Evolutionary conservation across 1,140 invertebrate genomes (phyloP).

Genomic region (Tachypleus tridentatus): DNA sequence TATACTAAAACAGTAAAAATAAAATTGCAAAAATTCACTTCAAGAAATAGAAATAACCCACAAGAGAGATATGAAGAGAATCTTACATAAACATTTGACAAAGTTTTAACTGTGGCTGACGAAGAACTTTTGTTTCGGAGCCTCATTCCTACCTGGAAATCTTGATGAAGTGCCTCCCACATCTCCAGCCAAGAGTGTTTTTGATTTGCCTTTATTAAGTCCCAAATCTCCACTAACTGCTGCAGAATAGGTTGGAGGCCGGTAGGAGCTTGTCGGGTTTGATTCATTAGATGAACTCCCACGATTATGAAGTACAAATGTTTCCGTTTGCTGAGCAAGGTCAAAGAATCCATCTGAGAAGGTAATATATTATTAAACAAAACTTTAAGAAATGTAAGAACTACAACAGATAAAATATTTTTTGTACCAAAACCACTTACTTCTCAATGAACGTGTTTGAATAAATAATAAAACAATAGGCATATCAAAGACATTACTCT

Average conservation of each 20-base stretch:
- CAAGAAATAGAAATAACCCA: too few relatives aligned
- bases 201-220: conserved; percentile 1
- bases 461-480: background rate
- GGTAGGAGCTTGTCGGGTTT: conserved; percentile 6
- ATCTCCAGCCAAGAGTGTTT: background rate
- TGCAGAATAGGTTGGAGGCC: conserved; percentile 14
- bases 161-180: too few relatives aligned
- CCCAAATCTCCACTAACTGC: conserved; percentile 8
- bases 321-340: conserved; percentile 13
- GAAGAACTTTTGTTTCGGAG: too few relatives aligned
- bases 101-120: too few relatives aligned
- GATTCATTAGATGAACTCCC: conserved; percentile 7
- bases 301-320: conserved; percentile 12
- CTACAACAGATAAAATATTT: conserved; percentile 10
- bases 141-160: too few relatives aligned
- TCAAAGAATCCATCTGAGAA: conserved; percentile 9
- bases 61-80: too few relatives aligned
- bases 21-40: too few relatives aligned
- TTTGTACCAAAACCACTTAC: too few relatives aligned
- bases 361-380: too few relatives aligned
- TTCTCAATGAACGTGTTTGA: background rate
- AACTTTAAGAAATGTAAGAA: background rate
- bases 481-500: too few relatives aligned
- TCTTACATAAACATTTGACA: too few relatives aligned
- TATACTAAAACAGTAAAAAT: too few relatives aligned